Base-by-base conservation (phyloP, 2,888 invertebrate genomes). In the Drosophila tripunctata region DNA sequence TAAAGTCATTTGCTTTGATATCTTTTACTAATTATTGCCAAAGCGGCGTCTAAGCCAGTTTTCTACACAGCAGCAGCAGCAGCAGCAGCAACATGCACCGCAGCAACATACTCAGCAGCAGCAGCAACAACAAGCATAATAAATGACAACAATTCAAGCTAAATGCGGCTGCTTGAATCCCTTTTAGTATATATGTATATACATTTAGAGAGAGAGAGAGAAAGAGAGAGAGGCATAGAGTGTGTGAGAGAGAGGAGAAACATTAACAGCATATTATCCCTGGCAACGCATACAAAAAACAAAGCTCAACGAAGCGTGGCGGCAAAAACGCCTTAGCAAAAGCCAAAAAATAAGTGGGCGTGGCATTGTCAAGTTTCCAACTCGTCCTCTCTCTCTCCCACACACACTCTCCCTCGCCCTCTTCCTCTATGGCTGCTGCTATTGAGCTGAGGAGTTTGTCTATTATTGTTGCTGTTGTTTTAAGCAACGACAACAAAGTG, bases 1-100 rank as follows among this genome's bases (percentile, higher is more conserved):
- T 84, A 84, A 84, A 87, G 84, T 84, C 87, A 84, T 84, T 84
- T 84, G 80, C 87, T 87, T 87, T 87, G 87, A 84, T 87, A 84
- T 84, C 87, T 80, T 76, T 78, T 76, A 79, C 85, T 84, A 84
- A 84, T 84, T 87, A 84, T 84, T 84, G 68, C 76, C 79, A 83
- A 82, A 79, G 76, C 79, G 56, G 51, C 67, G 63, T 64, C 84
- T 86, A 86, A 86, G 84, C 81, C 71, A 77, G 74, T 74, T 65
- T 70, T 54, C 67, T 63, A 65, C 69, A 64, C 50, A 67, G 31
- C 33, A 62, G 33, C 61, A 63, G 19, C 35, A 67, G 36, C 31
- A 40, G 38, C 43, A 50, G 10, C 40, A 52, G 30, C 24, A 50
- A 17, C 21, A 30, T 3, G 22, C 35, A 2, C 12, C 21, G 31